These are phyloP conservation scores for Meloidogyne exigua DNA, from an alignment of 1,140 invertebrate species.

Conservation along the genomic window DNA sequence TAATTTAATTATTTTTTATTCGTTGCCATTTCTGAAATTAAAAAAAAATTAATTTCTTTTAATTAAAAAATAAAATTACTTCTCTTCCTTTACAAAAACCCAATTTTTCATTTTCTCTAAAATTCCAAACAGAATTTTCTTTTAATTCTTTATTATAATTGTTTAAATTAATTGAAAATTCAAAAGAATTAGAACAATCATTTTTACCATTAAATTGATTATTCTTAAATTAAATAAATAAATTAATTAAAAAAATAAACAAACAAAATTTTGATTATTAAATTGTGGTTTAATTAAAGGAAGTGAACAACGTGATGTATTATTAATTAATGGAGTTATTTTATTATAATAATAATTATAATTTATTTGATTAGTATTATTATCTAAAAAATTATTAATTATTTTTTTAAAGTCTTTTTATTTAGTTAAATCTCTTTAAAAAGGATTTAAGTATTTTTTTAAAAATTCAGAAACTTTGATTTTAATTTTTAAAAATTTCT, in stretches of 20 bases:
- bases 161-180: neutral
- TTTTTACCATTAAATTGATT: neutral
- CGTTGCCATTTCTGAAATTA: neutral
- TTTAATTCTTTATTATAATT: neutral
- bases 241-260: neutral
- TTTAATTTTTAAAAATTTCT: too few relatives aligned
- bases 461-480: too few relatives aligned
- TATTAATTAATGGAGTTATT: neutral
- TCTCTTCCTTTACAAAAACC: neutral
- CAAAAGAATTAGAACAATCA: neutral
- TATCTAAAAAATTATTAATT: neutral
- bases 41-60: neutral
- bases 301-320: slow-evolving; percentile 4
- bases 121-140: slow-evolving; percentile 5
- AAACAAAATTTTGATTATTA: neutral
- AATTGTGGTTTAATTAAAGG: neutral
- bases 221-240: neutral
- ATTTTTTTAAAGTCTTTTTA: too few relatives aligned
- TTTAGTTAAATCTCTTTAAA: too few relatives aligned
- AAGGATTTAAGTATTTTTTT: too few relatives aligned
- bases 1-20: neutral
- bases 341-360: neutral
- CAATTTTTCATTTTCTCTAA: neutral
- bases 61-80: neutral
- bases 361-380: neutral